Percentiles rank a stretch among this genome's conserved stretches.
Evolutionary conservation across 92 coral and sea anemone genomes (phyloP).

Genomic region (Phenganax subtilis): DNA sequence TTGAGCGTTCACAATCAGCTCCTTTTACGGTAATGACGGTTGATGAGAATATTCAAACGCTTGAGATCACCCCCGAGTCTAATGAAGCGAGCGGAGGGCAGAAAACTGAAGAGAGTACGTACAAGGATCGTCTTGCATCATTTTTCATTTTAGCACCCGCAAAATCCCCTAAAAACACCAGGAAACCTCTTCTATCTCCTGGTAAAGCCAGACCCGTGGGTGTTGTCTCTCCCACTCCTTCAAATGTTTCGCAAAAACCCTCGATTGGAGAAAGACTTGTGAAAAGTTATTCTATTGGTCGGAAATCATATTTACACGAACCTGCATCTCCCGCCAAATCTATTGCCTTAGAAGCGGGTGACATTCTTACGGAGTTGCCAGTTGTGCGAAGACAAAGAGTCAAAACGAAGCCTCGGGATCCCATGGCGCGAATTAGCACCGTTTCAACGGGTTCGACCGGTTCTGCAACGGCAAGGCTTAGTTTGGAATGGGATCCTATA

Average conservation of each 20-base stretch:
- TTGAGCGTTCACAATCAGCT: slow-evolving; percentile 48
- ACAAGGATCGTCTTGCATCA: slow-evolving; percentile 67
- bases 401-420: slow-evolving; percentile 46
- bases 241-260: slow-evolving; percentile 26
- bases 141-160: slow-evolving; percentile 74
- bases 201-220: slow-evolving; percentile 57
- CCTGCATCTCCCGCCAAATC: slow-evolving; percentile 33
- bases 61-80: slow-evolving; percentile 12
- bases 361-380: slow-evolving; percentile 79
- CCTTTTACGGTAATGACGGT: slow-evolving; percentile 37
- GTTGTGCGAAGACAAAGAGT: slow-evolving; percentile 66
- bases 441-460: slow-evolving; percentile 60
- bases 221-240: slow-evolving; percentile 32
- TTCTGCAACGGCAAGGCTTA: slow-evolving; percentile 56
- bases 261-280: slow-evolving; percentile 64
- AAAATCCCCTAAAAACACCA: slow-evolving; percentile 52
- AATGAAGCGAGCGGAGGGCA: neutral
- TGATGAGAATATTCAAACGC: slow-evolving; percentile 17
- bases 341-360: slow-evolving; percentile 73
- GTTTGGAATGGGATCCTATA: slow-evolving; percentile 95
- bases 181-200: slow-evolving; percentile 60
- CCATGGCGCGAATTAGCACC: slow-evolving; percentile 46
- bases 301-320: slow-evolving; percentile 53
- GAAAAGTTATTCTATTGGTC: slow-evolving; percentile 48
- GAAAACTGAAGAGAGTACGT: slow-evolving; percentile 35